phyloP scores from a whole-genome alignment of 2,888 invertebrate genomes.

The Odontocerum albicorne region DNA sequence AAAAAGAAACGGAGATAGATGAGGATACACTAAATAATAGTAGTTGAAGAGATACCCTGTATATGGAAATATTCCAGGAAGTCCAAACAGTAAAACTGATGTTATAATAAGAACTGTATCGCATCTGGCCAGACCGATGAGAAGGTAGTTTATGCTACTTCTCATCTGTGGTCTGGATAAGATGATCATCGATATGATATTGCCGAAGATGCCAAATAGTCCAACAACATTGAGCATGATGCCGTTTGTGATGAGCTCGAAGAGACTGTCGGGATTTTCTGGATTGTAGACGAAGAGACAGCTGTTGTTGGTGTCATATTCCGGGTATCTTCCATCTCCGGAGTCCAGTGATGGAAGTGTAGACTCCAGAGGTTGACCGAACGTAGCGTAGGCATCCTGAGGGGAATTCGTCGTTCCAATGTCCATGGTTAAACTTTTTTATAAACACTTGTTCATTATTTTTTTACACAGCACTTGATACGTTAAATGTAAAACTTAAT shows the following conservation, averaged over 20 bases:
- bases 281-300: slow-evolving; percentile 40
- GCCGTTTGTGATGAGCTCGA: slow-evolving; percentile 82
- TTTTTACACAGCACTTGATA: no score
- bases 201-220: slow-evolving; percentile 84
- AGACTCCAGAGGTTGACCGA: slow-evolving; percentile 15
- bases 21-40: slow-evolving; percentile 78
- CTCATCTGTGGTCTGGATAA: slow-evolving; percentile 92
- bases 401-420: no score
- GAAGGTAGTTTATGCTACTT: slow-evolving; percentile 91
- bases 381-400: slow-evolving; percentile 9
- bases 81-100: slow-evolving; percentile 82
- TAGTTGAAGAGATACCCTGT: slow-evolving; percentile 76
- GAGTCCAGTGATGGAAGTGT: slow-evolving; percentile 16
- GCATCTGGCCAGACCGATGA: slow-evolving; percentile 91
- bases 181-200: slow-evolving; percentile 88
- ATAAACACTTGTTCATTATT: no score
- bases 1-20: slow-evolving; percentile 76
- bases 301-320: slow-evolving; percentile 22
- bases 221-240: slow-evolving; percentile 80
- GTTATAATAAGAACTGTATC: slow-evolving; percentile 90
- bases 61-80: slow-evolving; percentile 83
- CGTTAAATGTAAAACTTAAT: no score
- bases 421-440: no score
- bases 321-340: slow-evolving; percentile 5
- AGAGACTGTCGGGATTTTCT: slow-evolving; percentile 57